Conservation (phyloP, 2,797 vertebrate species). For the Hypotaenidia okinawae region DNA sequence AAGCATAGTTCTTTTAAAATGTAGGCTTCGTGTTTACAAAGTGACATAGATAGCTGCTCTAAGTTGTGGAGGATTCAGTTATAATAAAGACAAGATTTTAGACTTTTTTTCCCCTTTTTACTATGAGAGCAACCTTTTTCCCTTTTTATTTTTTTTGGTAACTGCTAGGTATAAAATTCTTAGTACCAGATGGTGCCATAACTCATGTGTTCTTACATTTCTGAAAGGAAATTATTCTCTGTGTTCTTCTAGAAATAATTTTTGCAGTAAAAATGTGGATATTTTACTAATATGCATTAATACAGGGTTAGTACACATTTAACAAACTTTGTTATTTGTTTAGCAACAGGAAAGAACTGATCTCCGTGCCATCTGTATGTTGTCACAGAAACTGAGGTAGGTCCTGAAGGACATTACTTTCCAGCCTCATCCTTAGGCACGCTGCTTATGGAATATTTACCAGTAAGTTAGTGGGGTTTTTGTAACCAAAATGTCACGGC, state of each 20-base stretch:
- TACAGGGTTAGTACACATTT: not conserved
- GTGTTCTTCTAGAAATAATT: not conserved
- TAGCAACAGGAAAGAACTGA: not conserved
- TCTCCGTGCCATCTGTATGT: not conserved
- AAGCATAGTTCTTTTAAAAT: slow-evolving; percentile 42
- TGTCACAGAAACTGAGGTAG: not conserved
- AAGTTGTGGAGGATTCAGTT: not conserved
- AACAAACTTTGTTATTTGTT: not conserved
- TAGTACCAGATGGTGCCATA: not conserved
- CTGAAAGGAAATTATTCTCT: not conserved
- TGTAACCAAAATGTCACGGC: not conserved
- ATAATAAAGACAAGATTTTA: not conserved
- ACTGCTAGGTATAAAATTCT: not conserved
- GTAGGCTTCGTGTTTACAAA: slow-evolving; percentile 1
- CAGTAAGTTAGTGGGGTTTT: not conserved
- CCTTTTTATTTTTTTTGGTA: rapidly evolving
- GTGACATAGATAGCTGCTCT: not conserved
- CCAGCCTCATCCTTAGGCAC: not conserved
- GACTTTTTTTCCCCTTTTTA: not conserved
- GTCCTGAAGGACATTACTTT: not conserved
- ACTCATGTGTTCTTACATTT: not conserved
- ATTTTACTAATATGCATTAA: not conserved
- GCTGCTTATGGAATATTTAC: not conserved
- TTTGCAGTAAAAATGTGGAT: not conserved
- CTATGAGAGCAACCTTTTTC: not conserved